Percentiles rank a stretch among this genome's conserved stretches.
phyloP scores from a whole-genome alignment of 2,888 invertebrate species.

The Tolmerus cingulatus region DNA sequence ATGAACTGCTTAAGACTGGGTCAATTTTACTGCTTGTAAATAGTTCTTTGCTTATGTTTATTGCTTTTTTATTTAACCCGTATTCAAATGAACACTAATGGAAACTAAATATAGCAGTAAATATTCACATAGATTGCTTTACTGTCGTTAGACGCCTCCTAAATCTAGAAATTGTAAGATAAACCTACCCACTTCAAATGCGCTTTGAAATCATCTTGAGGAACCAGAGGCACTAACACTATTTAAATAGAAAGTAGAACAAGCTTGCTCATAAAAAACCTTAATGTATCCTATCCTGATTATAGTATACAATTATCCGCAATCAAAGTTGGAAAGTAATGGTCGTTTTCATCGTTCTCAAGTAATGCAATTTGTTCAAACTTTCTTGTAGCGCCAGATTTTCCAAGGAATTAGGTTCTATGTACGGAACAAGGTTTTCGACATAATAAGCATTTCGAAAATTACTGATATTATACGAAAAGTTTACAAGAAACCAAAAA shows the following conservation, averaged over 20 bases:
- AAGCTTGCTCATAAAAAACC: background rate
- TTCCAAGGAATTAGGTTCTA: no score
- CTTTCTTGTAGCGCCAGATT: no score
- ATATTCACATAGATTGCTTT: background rate
- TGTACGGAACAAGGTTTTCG: no score
- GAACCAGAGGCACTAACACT: background rate
- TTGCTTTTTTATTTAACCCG: background rate
- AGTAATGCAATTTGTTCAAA: no score
- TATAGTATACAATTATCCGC: no score
- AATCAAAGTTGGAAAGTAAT: no score
- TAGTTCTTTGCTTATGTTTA: background rate
- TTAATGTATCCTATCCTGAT: background rate
- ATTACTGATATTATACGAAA: no score
- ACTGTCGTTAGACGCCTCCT: background rate
- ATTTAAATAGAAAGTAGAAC: background rate
- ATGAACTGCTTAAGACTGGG: background rate
- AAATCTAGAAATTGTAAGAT: background rate
- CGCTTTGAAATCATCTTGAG: background rate
- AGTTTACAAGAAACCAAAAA: no score
- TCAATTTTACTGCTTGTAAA: background rate
- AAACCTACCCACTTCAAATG: background rate
- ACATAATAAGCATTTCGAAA: no score
- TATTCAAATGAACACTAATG: background rate
- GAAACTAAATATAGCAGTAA: background rate
- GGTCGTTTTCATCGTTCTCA: no score